Evolutionary conservation across 2,113 vertebrate genomes (phyloP).

Genomic region (Asarcornis scutulata): DNA sequence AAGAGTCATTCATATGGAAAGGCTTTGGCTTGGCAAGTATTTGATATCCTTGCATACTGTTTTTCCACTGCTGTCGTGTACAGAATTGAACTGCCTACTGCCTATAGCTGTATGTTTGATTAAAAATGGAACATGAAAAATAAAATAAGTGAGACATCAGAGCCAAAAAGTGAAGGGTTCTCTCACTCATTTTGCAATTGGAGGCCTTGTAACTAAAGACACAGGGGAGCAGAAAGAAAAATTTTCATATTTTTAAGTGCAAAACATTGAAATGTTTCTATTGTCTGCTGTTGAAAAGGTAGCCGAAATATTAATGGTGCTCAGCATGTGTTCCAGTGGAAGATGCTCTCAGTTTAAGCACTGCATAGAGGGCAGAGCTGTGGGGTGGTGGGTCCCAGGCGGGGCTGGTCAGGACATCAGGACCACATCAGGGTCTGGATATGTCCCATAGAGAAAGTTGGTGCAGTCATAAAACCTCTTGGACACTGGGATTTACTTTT

Average conservation of each 20-base stretch:
- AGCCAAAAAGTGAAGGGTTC: not conserved
- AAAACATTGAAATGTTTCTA: not conserved
- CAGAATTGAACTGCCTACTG: not conserved
- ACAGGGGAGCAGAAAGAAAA: rapidly evolving
- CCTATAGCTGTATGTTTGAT: not conserved
- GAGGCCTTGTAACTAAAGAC: not conserved
- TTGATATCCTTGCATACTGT: not conserved
- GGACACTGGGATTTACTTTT: not conserved
- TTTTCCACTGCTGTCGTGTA: not conserved
- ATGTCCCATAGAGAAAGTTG: not conserved
- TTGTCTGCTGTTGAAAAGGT: not conserved
- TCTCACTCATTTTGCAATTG: not conserved
- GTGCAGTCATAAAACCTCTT: not conserved
- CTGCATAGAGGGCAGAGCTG: not conserved
- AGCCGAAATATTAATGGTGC: not conserved
- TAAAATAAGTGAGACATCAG: not conserved
- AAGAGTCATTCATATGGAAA: conserved; percentile 58
- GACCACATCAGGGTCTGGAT: not conserved
- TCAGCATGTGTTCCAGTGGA: not conserved
- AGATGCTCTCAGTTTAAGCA: rapidly evolving
- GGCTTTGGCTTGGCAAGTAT: conserved; percentile 32
- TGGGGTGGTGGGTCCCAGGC: not conserved
- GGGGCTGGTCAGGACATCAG: not conserved
- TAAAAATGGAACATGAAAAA: not conserved
- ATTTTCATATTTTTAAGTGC: not conserved